Percentiles rank a stretch among this genome's conserved stretches.
Evolutionary conservation across 2,113 vertebrate genomes (phyloP).

Genomic region (Atlantisia rogersi): DNA sequence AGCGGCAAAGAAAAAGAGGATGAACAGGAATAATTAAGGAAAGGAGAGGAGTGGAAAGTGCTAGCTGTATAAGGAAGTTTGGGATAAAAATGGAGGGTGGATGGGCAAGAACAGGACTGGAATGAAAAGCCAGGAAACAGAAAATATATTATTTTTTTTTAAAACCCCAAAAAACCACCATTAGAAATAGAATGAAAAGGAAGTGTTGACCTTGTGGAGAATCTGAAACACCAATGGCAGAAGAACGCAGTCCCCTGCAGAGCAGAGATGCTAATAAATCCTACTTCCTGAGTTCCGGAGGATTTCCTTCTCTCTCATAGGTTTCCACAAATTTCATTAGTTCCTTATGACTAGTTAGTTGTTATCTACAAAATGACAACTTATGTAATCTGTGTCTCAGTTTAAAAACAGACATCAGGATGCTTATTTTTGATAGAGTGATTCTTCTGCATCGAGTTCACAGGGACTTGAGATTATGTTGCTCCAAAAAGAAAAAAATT

Average conservation of each 20-base stretch:
- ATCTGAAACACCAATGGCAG: not conserved
- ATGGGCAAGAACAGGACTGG: not conserved
- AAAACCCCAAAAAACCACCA: not conserved
- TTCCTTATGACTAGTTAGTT: not conserved
- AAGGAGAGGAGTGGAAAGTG: not conserved
- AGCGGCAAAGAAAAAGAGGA: not conserved
- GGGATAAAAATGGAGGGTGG: not conserved
- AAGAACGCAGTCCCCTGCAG: not conserved
- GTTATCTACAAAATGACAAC: not conserved
- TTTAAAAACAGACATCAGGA: not conserved
- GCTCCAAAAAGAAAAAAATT: not conserved
- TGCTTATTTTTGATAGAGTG: not conserved
- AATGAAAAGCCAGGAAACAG: not conserved
- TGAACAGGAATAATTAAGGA: not conserved
- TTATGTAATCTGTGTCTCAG: not conserved
- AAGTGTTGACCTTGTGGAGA: not conserved
- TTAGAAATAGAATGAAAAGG: not conserved
- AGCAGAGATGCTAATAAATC: not conserved
- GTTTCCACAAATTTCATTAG: not conserved
- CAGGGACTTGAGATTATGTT: not conserved
- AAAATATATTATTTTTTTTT: no score
- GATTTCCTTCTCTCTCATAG: not conserved
- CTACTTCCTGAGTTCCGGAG: not conserved
- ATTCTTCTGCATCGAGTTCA: not conserved
- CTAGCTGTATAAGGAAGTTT: not conserved